Evolutionary conservation across 2,113 vertebrate genomes (phyloP), one percentile per base, ranked within the genome.

Genomic region (Ciconia stormi): DNA sequence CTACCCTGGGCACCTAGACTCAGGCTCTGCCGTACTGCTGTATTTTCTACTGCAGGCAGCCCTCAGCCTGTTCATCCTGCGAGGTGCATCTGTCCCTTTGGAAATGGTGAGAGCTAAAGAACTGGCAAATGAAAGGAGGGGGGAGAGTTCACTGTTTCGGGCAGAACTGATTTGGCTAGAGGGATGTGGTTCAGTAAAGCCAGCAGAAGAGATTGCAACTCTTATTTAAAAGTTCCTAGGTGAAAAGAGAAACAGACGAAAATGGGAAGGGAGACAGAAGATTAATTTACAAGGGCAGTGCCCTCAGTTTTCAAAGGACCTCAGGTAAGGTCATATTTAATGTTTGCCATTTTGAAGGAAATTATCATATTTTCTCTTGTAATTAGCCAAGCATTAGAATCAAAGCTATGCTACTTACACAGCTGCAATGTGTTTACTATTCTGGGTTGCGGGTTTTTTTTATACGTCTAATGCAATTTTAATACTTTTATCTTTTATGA

Each of bases 401-500:
- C 69, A 94, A 97, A 97, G 71, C 63, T 89, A 46, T 30, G 62
- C 26, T 80, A 53, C 76, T 86, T 77, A 94, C 93, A 93, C 66
- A 65, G 61, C 17, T 95, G 85, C 53, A 83, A 27, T 47, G 29
- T 70, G 18, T 95, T 92, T 92, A 87, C 55, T 94, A 58, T 91
- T 96, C 76, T 66, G 69, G 70, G 80, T 69, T 5, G 4, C 1
- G 49, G 71, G 18, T 46, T 52, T 81, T 95, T 92, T 71, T 87
- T 82, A 70, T 40, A 20, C 17, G 78, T 52, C 53, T 92, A 96
- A 90, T 90, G 71, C 74, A 97, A 95, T 95, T 94, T 65, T 95
- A 96, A 93, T 96, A 89, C 70, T 98, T 97, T 86, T 74, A 84
- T 91, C 76, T 97, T 97, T 97, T 93, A 93, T 69, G 95, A 94